Percentiles rank a stretch among this genome's conserved stretches.
Conservation (phyloP, 2,888 invertebrate genomes). For the Drosophila nr. medialis region DNA sequence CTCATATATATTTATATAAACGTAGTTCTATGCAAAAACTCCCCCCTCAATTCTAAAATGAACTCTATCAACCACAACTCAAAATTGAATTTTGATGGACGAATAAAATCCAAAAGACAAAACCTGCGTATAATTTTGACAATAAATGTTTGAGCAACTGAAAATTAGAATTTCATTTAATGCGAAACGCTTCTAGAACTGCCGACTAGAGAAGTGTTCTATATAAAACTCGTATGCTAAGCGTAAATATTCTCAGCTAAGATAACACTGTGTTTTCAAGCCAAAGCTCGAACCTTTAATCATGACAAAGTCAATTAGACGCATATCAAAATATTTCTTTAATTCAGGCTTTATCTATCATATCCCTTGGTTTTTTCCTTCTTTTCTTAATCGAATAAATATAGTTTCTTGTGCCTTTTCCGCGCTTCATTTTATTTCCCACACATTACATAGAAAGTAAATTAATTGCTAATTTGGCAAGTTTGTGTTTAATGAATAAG, state of each 20-base stretch:
- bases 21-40: conserved; percentile 43
- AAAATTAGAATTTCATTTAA: conserved; percentile 50
- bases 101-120: conserved; percentile 18
- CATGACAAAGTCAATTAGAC: conserved; percentile 69
- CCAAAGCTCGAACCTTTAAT: conserved; percentile 41
- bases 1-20: conserved; percentile 45
- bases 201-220: conserved; percentile 39
- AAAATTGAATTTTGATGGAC: conserved; percentile 68
- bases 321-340: conserved; percentile 63
- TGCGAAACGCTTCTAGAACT: conserved; percentile 55
- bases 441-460: conserved; percentile 14
- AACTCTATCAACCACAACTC: conserved; percentile 49
- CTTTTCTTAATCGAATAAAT: conserved; percentile 4
- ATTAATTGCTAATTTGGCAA: conserved; percentile 23
- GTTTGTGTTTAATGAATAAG: conserved; percentile 57
- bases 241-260: conserved; percentile 56
- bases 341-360: conserved; percentile 24
- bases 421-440: conserved; percentile 42
- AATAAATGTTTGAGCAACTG: conserved; percentile 61
- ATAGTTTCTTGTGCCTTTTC: conserved; percentile 78
- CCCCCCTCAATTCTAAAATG: conserved; percentile 19
- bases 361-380: conserved; percentile 4
- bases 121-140: conserved; percentile 73
- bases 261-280: conserved; percentile 44
- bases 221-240: conserved; percentile 29